phyloP scores from a whole-genome alignment of 2,888 invertebrate species.

The Clostera curtula region DNA sequence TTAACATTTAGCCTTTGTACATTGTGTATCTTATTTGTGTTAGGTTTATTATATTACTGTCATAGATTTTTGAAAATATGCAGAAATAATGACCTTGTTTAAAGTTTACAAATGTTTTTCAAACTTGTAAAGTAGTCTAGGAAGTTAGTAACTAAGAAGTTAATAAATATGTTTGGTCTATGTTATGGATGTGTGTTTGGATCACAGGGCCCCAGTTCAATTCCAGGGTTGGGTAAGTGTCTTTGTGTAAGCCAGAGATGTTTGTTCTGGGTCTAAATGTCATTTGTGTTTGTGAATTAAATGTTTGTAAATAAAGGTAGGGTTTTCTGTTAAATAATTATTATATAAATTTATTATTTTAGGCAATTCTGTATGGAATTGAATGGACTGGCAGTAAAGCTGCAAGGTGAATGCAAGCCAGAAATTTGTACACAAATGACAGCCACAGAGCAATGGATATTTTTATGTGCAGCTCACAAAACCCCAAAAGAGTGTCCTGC shows the following conservation, averaged over 20 bases:
- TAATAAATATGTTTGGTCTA: too few species aligned
- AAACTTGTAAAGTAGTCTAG: too few species aligned
- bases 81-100: neutral
- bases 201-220: too few species aligned
- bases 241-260: too few species aligned
- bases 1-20: too few species aligned
- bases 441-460: constrained; percentile 99
- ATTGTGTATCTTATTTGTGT: too few species aligned
- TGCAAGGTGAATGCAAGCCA: constrained; percentile 97
- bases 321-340: neutral
- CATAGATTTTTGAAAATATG: too few species aligned
- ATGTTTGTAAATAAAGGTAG: neutral
- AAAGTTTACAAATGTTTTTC: neutral
- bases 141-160: too few species aligned
- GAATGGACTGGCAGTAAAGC: constrained; percentile 96
- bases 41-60: too few species aligned
- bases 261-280: neutral
- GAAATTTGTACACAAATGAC: constrained; percentile 99
- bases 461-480: constrained; percentile 99
- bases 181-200: too few species aligned
- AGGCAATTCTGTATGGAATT: constrained; percentile 99
- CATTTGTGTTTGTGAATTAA: too few species aligned
- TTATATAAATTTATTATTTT: constrained; percentile 29
- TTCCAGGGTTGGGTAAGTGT: too few species aligned
- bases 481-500: constrained; percentile 99